Evolutionary conservation across 2,888 invertebrate genomes (phyloP), one percentile per base, ranked within the genome.

Genomic region (Syritta pipiens): DNA sequence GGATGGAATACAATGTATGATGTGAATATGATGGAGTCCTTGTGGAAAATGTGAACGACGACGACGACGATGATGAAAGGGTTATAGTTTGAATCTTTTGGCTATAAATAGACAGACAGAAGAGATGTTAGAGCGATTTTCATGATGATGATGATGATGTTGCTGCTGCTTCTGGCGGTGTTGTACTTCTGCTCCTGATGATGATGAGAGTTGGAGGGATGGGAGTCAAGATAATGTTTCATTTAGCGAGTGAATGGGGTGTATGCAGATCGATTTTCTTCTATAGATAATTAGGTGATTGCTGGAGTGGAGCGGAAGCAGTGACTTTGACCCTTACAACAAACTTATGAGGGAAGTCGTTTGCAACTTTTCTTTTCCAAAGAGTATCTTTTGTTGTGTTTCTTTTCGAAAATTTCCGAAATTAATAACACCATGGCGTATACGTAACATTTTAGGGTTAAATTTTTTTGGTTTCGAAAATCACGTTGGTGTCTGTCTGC

Each of bases 21-120:
- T 48, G 48, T 26, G 37, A 62, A 28, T 62, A 32, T 63, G 51
- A 63, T 63, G 42, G 51, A 63, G 42, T 44, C 35, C 60, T 42
- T 53, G 44, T 63, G 48, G 20, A 7, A 48, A 62, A 49, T 49
- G 49, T 51, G 30, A 63, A 51, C 30, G 48, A 62, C 48, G 49
- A 51, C 6, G 14, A 14, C 6, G 35, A 35, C 7, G 35, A 32
- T 62, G 42, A 51, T 42, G 32, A 63, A 63, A 63, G 63, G 63
- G 42, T 51, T 59, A 44, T 44, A 35, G 40, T 14, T 53, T 42
- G 20, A 28, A 14, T 65, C 32, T 44, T 37, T 53, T 32, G 32
- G 22, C 42, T 65, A 65, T 53, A 53, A 53, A 65, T 65, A 44
- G 44, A 32, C 32, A 28, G 24, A 42, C 14, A 14, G 22, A 22